Conservation (phyloP, 92 coral and sea anemone species). For the Epizoanthus rinbou region DNA sequence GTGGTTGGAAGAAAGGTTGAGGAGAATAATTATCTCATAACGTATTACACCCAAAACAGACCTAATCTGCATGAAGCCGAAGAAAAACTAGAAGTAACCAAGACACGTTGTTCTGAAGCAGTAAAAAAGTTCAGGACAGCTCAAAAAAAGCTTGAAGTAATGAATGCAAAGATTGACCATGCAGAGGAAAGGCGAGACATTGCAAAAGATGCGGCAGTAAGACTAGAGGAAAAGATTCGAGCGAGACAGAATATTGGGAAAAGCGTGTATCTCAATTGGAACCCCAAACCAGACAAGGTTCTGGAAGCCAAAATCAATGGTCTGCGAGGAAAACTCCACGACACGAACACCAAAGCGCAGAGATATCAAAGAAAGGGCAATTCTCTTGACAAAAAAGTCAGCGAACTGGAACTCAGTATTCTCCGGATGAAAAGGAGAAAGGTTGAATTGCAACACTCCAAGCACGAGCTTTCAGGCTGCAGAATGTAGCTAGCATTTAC, state of each 20-base stretch:
- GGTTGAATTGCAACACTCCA: conserved; percentile 30
- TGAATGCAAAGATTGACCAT: conserved; percentile 28
- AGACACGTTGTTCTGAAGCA: conserved; percentile 22
- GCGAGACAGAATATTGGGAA: conserved; percentile 25
- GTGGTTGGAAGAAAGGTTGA: conserved; percentile 27
- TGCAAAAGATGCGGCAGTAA: conserved; percentile 29
- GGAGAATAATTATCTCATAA: background rate
- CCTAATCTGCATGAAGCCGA: conserved; percentile 28
- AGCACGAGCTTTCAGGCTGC: conserved; percentile 39
- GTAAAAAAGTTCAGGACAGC: conserved; percentile 26
- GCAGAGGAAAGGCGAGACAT: conserved; percentile 16
- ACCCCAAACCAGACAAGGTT: conserved; percentile 35
- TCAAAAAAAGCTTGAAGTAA: conserved; percentile 23
- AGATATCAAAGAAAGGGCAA: conserved; percentile 23
- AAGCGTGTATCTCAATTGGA: conserved; percentile 35
- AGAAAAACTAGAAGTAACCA: conserved; percentile 21
- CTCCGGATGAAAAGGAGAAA: conserved; percentile 19
- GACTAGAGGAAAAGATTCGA: conserved; percentile 23
- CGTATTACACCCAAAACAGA: conserved; percentile 21
- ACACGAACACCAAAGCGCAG: conserved; percentile 11
- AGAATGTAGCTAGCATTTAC: background rate
- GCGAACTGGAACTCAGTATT: conserved; percentile 17
- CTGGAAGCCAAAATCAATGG: conserved; percentile 34
- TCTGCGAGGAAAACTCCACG: conserved; percentile 22
- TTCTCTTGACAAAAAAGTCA: conserved; percentile 15